Conservation (phyloP, 2,797 vertebrate genomes). For the Delichon dasypus region DNA sequence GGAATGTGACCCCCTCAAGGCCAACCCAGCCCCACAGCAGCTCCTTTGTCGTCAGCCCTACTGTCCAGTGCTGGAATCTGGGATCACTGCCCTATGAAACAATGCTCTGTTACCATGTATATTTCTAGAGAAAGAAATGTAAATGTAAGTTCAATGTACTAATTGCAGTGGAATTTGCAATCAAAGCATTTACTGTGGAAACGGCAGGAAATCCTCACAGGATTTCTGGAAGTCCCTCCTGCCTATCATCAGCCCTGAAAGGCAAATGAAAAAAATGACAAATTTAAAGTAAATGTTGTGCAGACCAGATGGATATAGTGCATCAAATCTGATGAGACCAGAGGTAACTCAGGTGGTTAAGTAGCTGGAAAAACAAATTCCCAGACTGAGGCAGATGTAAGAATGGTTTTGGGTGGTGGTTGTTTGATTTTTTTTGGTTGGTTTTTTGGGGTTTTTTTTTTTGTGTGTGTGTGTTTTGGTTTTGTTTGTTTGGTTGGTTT, state of each 20-base stretch:
- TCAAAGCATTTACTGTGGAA: constrained; percentile 82
- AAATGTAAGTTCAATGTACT: constrained; percentile 62
- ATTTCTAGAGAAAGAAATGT: constrained; percentile 55
- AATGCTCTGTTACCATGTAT: not conserved
- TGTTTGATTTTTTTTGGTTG: too few relatives aligned
- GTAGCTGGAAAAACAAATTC: not conserved
- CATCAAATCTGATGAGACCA: not conserved
- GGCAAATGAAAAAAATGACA: constrained; percentile 62
- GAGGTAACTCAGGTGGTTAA: not conserved
- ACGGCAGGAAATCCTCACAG: constrained; percentile 80
- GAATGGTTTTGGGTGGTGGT: not conserved
- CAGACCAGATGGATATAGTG: not conserved
- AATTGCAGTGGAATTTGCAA: constrained; percentile 84
- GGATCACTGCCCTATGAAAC: not conserved
- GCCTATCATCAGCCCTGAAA: constrained; percentile 76
- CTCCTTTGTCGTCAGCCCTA: not conserved
- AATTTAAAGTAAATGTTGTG: not conserved
- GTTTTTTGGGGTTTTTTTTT: not conserved
- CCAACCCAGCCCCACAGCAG: not conserved
- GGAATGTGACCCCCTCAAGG: not conserved
- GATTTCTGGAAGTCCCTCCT: constrained; percentile 79
- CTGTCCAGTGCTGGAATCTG: not conserved
- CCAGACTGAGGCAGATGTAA: not conserved
- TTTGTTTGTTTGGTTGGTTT: too few relatives aligned
- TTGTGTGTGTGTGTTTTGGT: too few relatives aligned